These are phyloP conservation scores for Lerista edwardsae DNA, from an alignment of 2,797 vertebrate genomes.

Conservation along the genomic window DNA sequence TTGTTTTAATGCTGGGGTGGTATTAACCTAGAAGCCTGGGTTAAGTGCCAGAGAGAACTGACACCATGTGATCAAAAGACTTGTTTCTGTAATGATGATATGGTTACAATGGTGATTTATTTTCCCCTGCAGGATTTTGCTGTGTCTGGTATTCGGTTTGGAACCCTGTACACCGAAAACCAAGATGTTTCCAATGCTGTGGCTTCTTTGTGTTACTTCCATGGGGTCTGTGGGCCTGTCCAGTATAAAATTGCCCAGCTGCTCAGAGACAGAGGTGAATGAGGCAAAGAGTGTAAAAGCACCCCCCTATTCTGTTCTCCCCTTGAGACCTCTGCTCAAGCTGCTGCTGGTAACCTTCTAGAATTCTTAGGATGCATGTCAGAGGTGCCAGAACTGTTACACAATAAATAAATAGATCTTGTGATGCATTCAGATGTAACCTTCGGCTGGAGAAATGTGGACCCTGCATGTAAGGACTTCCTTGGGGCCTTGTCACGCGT, in stretches of 20 bases:
- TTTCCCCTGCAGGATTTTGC: slow-evolving; percentile 88
- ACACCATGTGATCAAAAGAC: background rate
- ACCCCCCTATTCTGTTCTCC: background rate
- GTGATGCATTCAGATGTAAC: background rate
- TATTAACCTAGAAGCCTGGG: background rate
- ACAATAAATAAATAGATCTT: too few relatives aligned
- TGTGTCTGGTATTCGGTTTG: slow-evolving; percentile 88
- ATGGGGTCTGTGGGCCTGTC: slow-evolving; percentile 85
- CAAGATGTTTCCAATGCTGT: slow-evolving; percentile 87
- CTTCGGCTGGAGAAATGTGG: background rate
- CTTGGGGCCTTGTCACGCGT: background rate
- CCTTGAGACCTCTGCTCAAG: background rate
- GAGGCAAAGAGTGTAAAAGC: slow-evolving; percentile 18
- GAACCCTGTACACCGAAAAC: slow-evolving; percentile 90
- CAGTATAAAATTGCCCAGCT: slow-evolving; percentile 90
- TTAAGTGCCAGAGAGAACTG: background rate
- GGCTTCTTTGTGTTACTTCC: slow-evolving; percentile 86
- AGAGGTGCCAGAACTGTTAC: fast-evolving
- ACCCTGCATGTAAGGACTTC: background rate
- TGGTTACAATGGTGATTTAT: background rate
- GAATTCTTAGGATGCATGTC: slow-evolving; percentile 8
- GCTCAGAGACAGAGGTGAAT: slow-evolving; percentile 89
- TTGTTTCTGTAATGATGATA: background rate
- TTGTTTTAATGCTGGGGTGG: background rate
- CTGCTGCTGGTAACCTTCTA: background rate